Conservation (phyloP, 1,140 invertebrate genomes). For the Lethocerus indicus region DNA sequence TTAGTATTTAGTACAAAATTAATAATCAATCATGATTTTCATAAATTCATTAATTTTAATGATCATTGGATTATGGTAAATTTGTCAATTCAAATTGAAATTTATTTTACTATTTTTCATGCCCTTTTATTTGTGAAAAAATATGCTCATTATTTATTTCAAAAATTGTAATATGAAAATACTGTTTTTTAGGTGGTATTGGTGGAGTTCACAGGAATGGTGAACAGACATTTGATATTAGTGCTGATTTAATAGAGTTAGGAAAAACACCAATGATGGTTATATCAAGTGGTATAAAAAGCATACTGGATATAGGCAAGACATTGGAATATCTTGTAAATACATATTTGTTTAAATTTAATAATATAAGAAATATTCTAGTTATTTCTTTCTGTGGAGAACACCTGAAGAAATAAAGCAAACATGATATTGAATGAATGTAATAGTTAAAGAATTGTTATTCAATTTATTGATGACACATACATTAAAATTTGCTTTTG, state of each 20-base stretch:
- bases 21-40: background rate
- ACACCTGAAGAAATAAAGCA: background rate
- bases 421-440: background rate
- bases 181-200: constrained; percentile 37
- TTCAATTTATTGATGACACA: too few species aligned
- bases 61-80: background rate
- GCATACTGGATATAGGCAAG: constrained; percentile 86
- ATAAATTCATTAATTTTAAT: background rate
- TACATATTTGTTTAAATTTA: constrained; percentile 1
- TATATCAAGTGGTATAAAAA: constrained; percentile 91
- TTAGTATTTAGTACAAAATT: background rate
- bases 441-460: background rate
- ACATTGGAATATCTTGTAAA: constrained; percentile 86
- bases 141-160: background rate
- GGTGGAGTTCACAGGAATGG: constrained; percentile 90
- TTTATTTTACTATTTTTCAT: background rate
- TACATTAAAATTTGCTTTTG: background rate
- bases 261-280: constrained; percentile 73
- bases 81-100: background rate
- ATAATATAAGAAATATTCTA: background rate
- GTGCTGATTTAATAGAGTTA: constrained; percentile 85
- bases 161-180: background rate
- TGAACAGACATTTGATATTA: constrained; percentile 76
- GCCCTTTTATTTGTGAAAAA: background rate
- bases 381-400: background rate